phyloP scores from a whole-genome alignment of 2,888 invertebrate genomes.

The Nomada flava region DNA sequence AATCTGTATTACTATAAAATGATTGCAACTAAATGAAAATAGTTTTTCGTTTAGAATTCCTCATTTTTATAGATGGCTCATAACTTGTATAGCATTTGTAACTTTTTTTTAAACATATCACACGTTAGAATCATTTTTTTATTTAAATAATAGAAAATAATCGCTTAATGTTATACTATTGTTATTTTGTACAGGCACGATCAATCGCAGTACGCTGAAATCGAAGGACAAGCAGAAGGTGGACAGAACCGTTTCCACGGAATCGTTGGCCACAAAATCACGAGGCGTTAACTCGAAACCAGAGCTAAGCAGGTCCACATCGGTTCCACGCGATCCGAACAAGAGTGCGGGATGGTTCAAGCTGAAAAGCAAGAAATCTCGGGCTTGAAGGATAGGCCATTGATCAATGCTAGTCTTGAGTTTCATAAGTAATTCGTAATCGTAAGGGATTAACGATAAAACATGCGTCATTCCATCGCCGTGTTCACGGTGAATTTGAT shows the following conservation, averaged over 20 bases:
- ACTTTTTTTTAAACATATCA: no score
- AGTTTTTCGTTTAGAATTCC: no score
- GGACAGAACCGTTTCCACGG: constrained; percentile 86
- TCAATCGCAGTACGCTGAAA: constrained; percentile 82
- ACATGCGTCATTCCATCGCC: constrained; percentile 44
- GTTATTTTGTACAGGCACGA: constrained; percentile 76
- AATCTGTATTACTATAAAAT: background rate
- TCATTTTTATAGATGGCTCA: no score
- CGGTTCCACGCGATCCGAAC: constrained; percentile 90
- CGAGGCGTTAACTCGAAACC: constrained; percentile 79
- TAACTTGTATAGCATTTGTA: no score
- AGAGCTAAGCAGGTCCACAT: constrained; percentile 88
- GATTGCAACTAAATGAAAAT: no score
- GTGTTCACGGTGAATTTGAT: constrained; percentile 36
- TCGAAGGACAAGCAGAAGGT: constrained; percentile 83
- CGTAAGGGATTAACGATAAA: constrained; percentile 59
- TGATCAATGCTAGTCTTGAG: constrained; percentile 84
- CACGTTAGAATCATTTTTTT: no score
- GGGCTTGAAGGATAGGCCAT: constrained; percentile 81
- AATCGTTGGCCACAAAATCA: constrained; percentile 86
- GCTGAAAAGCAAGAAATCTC: constrained; percentile 85
- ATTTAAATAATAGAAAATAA: background rate
- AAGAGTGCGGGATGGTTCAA: constrained; percentile 91
- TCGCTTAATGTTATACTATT: background rate
- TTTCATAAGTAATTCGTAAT: constrained; percentile 78